Conservation (phyloP, 2,888 invertebrate species). For the Cenopis cana region DNA sequence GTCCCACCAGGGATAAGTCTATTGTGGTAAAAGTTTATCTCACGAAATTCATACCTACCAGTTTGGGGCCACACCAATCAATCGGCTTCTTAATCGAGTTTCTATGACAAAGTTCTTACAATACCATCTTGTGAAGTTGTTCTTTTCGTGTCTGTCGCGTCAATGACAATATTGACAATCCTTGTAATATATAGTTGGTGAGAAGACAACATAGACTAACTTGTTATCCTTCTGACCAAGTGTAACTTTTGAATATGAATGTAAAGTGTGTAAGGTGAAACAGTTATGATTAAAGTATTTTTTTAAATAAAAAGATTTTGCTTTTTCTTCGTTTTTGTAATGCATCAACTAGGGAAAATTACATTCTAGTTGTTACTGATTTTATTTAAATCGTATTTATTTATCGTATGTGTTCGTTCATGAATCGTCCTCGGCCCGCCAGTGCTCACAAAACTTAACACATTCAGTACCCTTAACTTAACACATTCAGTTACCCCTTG, state of each 20-base stretch:
- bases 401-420: too few species aligned
- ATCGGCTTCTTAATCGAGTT: neutral
- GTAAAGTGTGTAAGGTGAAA: slow-evolving; percentile 1
- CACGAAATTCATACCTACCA: neutral
- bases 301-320: neutral
- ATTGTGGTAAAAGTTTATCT: neutral
- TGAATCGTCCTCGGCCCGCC: too few species aligned
- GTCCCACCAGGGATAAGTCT: neutral
- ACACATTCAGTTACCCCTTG: too few species aligned
- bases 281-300: slow-evolving; percentile 18
- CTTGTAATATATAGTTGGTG: neutral
- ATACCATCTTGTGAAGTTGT: too few species aligned
- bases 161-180: too few species aligned
- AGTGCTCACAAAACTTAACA: too few species aligned
- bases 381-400: too few species aligned
- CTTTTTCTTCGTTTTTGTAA: too few species aligned
- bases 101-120: neutral
- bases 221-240: neutral
- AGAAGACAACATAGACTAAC: neutral
- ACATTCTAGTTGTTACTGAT: too few species aligned
- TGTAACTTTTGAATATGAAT: neutral
- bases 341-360: too few species aligned
- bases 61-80: neutral
- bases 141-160: too few species aligned
- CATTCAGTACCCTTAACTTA: too few species aligned